These are phyloP conservation scores for Paracanthobrama guichenoti DNA, from an alignment of 2,113 vertebrate species.

Conservation along the genomic window DNA sequence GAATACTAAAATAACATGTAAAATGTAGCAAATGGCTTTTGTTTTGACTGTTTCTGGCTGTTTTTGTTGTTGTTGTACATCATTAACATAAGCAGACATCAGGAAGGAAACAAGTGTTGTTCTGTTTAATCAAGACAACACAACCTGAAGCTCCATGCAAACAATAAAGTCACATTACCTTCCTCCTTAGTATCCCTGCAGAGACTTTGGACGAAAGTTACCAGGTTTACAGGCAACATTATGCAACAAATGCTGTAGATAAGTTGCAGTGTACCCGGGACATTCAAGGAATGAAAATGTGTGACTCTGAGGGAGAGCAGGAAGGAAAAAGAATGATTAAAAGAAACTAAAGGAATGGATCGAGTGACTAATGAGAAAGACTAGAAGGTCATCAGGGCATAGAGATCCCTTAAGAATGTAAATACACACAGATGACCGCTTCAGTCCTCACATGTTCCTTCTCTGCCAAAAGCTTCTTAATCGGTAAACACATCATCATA, in stretches of 20 bases:
- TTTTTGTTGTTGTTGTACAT: not conserved
- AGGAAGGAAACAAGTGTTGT: not conserved
- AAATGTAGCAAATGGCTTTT: not conserved
- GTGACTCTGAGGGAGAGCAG: slow-evolving; percentile 47
- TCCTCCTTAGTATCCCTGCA: not conserved
- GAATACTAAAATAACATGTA: not conserved
- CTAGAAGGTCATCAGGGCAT: slow-evolving; percentile 48
- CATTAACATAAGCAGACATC: not conserved
- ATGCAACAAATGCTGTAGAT: not conserved
- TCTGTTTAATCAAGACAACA: not conserved
- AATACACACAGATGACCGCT: slow-evolving; percentile 15
- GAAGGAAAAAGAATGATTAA: slow-evolving; percentile 44
- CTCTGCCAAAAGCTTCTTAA: not conserved
- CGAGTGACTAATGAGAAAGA: slow-evolving; percentile 50
- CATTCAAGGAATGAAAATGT: slow-evolving; percentile 25
- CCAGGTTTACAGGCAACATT: not conserved
- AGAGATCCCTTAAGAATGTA: slow-evolving; percentile 17
- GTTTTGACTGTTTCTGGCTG: too few relatives aligned
- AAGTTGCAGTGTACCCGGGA: not conserved
- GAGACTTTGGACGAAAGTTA: not conserved
- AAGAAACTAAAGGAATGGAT: slow-evolving; percentile 49
- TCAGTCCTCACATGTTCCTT: not conserved
- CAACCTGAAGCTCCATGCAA: not conserved
- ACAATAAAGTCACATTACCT: not conserved
- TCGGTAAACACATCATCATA: not conserved